A percentile compares a stretch with the other conserved stretches of the same genome.
Evolutionary conservation across 2,113 vertebrate genomes (phyloP).

Genomic region (Thomomys bottae): DNA sequence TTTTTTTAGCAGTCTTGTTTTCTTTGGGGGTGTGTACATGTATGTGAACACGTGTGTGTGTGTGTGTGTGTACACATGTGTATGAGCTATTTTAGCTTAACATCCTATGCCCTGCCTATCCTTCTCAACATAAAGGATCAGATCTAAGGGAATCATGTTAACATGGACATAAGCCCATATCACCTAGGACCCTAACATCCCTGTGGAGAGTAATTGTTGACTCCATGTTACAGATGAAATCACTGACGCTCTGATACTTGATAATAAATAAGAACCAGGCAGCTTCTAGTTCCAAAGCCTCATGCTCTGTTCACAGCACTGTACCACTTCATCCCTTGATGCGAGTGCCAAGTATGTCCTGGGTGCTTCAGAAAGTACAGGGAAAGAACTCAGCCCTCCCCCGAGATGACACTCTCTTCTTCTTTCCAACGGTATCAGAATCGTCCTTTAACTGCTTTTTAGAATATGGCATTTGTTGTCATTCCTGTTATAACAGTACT

Average conservation of each 20-base stretch:
- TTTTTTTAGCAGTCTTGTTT: too few species aligned
- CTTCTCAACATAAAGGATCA: neutral
- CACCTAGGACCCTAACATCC: neutral
- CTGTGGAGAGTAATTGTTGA: neutral
- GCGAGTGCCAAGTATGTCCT: neutral
- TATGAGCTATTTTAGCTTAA: neutral
- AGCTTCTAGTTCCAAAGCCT: neutral
- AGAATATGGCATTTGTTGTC: neutral
- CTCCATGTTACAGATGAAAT: neutral
- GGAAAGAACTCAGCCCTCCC: neutral
- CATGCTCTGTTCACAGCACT: neutral
- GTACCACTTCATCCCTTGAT: neutral
- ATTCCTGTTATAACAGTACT: slow-evolving; percentile 39
- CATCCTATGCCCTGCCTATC: neutral
- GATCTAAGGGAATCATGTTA: neutral
- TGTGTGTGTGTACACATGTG: neutral
- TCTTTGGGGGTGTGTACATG: too few species aligned
- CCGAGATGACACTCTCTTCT: neutral
- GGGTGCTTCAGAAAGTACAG: neutral
- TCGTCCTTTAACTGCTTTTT: neutral
- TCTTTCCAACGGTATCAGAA: neutral
- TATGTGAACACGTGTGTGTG: too few species aligned
- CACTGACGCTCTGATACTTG: neutral
- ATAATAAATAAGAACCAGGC: neutral
- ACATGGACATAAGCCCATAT: neutral